Percentiles rank a stretch among this genome's conserved stretches.
These are phyloP conservation scores for Ethmia dodecea DNA, from an alignment of 2,888 invertebrate species.

Conservation along the genomic window DNA sequence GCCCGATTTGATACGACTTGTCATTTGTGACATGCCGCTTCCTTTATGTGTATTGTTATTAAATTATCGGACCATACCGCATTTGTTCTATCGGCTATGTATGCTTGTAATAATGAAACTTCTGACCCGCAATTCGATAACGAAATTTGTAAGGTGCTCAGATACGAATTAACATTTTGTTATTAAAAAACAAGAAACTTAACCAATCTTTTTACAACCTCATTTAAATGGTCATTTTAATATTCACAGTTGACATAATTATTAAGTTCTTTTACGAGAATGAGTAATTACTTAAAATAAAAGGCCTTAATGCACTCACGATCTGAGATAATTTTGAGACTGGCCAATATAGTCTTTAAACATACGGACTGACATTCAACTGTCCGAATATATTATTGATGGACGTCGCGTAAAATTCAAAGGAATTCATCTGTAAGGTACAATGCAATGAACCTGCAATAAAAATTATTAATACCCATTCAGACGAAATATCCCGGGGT, in stretches of 20 bases:
- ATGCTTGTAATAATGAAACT: no score
- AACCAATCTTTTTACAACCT: no score
- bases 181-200: no score
- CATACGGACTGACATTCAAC: constrained; percentile 54
- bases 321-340: constrained; percentile 53
- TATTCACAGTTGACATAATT: background rate
- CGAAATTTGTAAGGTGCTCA: no score
- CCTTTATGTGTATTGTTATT: constrained; percentile 62
- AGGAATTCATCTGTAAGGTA: constrained; percentile 50
- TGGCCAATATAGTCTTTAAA: constrained; percentile 58
- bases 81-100: constrained; percentile 23
- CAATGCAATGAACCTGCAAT: constrained; percentile 69
- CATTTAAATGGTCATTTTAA: no score
- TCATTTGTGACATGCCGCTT: constrained; percentile 61
- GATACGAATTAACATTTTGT: no score
- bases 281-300: constrained; percentile 41
- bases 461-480: constrained; percentile 73
- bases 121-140: no score
- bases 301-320: constrained; percentile 39
- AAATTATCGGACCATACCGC: constrained; percentile 52
- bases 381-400: constrained; percentile 70
- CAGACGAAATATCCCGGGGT: constrained; percentile 41
- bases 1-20: constrained; percentile 67
- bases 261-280: constrained; percentile 5
- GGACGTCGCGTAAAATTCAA: constrained; percentile 54